Conservation (phyloP, 2,888 invertebrate species). For the Xylota segnis region DNA sequence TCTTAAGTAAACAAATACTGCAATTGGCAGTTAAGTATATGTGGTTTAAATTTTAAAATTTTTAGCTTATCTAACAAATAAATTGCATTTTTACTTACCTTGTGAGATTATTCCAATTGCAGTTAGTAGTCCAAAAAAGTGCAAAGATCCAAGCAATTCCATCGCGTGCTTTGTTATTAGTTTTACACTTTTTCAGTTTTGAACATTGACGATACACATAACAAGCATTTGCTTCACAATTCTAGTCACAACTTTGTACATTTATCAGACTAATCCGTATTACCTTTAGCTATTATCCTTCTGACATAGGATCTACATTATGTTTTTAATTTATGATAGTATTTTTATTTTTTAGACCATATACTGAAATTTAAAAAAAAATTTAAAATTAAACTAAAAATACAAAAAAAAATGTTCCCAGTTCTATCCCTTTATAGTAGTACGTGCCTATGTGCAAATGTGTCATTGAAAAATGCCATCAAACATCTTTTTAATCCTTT, state of each 20-base stretch:
- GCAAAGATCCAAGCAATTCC: slow-evolving; percentile 48
- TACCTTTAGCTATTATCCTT: neutral
- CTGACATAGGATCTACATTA: neutral
- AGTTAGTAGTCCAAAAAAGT: slow-evolving; percentile 46
- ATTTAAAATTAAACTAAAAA: neutral
- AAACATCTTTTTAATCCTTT: slow-evolving; percentile 31
- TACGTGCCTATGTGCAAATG: no score
- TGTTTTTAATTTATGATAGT: no score
- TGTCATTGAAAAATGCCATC: slow-evolving; percentile 28
- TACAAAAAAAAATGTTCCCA: no score
- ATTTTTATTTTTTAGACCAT: neutral
- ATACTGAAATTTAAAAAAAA: neutral
- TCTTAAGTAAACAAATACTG: no score
- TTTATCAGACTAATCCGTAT: neutral
- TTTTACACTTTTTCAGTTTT: slow-evolving; percentile 6
- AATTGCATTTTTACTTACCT: slow-evolving; percentile 29
- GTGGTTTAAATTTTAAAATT: no score
- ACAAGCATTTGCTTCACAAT: neutral
- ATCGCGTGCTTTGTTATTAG: slow-evolving; percentile 23
- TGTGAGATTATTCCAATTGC: slow-evolving; percentile 58
- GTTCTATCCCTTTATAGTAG: no score
- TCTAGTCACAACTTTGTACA: neutral
- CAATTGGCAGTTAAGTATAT: no score
- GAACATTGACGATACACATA: neutral
- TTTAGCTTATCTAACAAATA: no score